phyloP scores from a whole-genome alignment of 2,113 vertebrate genomes.

The Prionailurus viverrinus region DNA sequence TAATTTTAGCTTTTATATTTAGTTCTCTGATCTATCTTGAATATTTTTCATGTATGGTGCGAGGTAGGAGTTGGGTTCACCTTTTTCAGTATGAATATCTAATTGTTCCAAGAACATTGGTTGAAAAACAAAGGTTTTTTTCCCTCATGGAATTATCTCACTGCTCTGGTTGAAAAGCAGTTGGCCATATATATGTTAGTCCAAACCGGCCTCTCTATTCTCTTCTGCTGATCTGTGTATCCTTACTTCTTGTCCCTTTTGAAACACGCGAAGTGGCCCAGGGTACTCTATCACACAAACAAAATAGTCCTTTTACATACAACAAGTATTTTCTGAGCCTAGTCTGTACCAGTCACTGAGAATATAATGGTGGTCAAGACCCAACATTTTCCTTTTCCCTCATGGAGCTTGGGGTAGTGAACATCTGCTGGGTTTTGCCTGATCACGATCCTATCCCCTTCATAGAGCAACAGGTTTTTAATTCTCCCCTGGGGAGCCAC shows the following conservation, averaged over 20 bases:
- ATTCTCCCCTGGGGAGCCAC: background rate
- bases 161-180: background rate
- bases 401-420: background rate
- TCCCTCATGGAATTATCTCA: background rate
- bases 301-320: background rate
- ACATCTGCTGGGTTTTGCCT: background rate
- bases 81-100: background rate
- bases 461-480: background rate
- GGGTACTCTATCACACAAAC: background rate
- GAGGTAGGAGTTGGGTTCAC: background rate
- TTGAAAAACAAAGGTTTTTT: background rate
- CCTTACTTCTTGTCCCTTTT: background rate
- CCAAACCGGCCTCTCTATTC: background rate
- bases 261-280: background rate
- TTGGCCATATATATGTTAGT: background rate
- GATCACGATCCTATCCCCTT: background rate
- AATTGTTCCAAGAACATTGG: background rate
- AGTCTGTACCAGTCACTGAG: background rate
- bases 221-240: background rate
- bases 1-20: background rate
- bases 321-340: background rate
- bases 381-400: background rate
- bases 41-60: background rate
- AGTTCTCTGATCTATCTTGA: background rate
- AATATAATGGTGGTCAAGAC: background rate